Base-by-base conservation (phyloP, 2,113 vertebrate genomes). In the Chionomys nivalis region DNA sequence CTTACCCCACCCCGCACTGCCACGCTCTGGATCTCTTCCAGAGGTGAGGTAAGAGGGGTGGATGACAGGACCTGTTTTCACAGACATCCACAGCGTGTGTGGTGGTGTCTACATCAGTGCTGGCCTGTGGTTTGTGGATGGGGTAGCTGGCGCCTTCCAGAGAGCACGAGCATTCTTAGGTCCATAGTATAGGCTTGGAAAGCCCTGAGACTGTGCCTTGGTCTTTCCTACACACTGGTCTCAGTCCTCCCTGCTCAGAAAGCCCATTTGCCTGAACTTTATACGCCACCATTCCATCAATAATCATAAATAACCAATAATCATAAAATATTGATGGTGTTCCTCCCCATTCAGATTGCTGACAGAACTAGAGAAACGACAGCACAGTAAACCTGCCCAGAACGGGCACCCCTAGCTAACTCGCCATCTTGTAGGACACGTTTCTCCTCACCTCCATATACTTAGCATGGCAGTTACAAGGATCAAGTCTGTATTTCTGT, bases 361-460 rank as follows among this genome's bases (percentile, higher is more conserved):
- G 92, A 79, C 86, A 87, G 36, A 93, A 86, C 79, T 47, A 70
- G 75, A 68, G 70, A 86, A 96, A 86, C 79, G 47, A 90, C 63
- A 81, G 21, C 24, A 91, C 61, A 87, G 28, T 23, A 3, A 85
- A 94, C 63, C n/a, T 17, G 39, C 61, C 58, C 24, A 75, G 68
- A 89, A 65, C 58, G 6, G n/a, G 89, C 11, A 58, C 23, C 73
- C 90, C 33, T 47, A 86, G 70, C 52, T 47, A 76, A 26, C 28
- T 86, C 42, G 66, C 44, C 86, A 63, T 78, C 92, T 55, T 90
- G 33, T 81, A 44, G 31, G 42, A 26, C 23, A 73, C 82, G 78
- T 66, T 90, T 96, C 87, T 79, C 83, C 81, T 86, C 89, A 72
- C 47, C 61, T 92, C 76, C 94, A 70, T 68, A 88, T 89, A 95